A percentile compares a stretch with the other conserved stretches of the same genome.
Conservation (phyloP, 2,797 vertebrate genomes). For the Pteropus rufus region DNA sequence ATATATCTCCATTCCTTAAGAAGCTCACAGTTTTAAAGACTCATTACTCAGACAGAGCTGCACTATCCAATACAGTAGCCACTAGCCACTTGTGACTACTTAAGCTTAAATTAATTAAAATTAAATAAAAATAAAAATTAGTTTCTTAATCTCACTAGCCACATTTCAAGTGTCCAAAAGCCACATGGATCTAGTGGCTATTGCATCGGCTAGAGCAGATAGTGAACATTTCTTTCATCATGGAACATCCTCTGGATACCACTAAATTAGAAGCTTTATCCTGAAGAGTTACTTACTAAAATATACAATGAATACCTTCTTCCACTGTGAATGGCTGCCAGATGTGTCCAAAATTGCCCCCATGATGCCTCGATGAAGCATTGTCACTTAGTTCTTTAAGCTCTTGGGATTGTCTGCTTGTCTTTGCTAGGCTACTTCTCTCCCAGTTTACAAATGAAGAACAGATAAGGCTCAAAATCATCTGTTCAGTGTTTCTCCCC, state of each 20-base stretch:
- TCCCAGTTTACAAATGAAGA: not conserved
- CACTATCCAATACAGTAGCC: not conserved
- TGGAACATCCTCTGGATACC: not conserved
- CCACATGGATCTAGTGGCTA: not conserved
- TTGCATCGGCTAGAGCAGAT: not conserved
- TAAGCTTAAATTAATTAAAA: not conserved
- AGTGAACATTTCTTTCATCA: not conserved
- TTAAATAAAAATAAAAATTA: not conserved
- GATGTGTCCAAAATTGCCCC: not conserved
- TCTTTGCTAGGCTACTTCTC: not conserved
- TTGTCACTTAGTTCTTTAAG: not conserved
- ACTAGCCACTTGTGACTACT: not conserved
- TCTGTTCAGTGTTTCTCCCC: not conserved
- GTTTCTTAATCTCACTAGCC: not conserved
- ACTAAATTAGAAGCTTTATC: not conserved
- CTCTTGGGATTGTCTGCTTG: not conserved
- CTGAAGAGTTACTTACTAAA: not conserved
- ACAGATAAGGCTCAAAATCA: not conserved
- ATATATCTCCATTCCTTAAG: not conserved
- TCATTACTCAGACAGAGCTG: not conserved
- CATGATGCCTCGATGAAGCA: not conserved
- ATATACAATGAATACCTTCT: not conserved
- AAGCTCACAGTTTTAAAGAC: slow-evolving; percentile 9
- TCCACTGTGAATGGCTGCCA: not conserved
- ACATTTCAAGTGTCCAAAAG: not conserved